Evolutionary conservation across 1,140 invertebrate genomes (phyloP).

Genomic region (Caenorhabditis latens): DNA sequence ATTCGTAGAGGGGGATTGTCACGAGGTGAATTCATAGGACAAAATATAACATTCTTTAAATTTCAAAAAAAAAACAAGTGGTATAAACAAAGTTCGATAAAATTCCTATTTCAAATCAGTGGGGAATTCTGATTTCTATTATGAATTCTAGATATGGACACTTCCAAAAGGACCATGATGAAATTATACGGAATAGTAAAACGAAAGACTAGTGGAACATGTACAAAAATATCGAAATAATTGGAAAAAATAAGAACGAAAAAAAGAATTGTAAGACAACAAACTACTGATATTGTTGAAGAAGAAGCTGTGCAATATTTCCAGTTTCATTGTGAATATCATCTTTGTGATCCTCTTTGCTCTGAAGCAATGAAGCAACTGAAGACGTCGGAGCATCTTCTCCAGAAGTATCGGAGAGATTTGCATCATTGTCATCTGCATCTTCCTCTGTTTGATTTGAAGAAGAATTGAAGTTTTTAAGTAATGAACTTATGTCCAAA

Average conservation of each 20-base stretch:
- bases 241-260: not conserved
- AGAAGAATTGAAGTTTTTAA: not conserved
- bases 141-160: too few relatives aligned
- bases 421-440: not conserved
- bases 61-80: too few relatives aligned
- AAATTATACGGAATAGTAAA: too few relatives aligned
- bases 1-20: too few relatives aligned
- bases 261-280: not conserved
- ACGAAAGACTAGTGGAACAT: not conserved
- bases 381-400: slow-evolving; percentile 6
- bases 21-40: too few relatives aligned
- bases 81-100: too few relatives aligned
- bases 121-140: too few relatives aligned
- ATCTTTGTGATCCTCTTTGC: not conserved
- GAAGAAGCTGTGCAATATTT: slow-evolving; percentile 16
- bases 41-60: too few relatives aligned
- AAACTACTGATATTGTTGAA: slow-evolving; percentile 27
- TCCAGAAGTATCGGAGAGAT: not conserved
- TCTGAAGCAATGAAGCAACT: slow-evolving; percentile 13
- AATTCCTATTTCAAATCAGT: too few relatives aligned
- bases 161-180: too few relatives aligned
- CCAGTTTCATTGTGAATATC: slow-evolving; percentile 7
- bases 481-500: slow-evolving; percentile 12
- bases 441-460: not conserved
- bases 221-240: not conserved